Evolutionary conservation across 2,888 invertebrate genomes (phyloP).

Genomic region (Spodoptera picta): DNA sequence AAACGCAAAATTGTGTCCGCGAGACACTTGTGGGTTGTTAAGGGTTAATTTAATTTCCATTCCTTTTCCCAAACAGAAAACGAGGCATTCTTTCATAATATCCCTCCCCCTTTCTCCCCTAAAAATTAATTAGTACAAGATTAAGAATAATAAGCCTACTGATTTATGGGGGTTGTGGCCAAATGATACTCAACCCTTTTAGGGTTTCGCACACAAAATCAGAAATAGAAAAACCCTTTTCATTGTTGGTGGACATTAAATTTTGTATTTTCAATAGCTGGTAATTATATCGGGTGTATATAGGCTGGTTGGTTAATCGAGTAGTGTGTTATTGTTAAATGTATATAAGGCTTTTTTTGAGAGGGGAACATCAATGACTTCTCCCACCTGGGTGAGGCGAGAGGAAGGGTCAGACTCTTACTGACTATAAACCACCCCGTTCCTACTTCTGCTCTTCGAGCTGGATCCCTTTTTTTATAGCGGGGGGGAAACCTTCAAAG

Average conservation of each 20-base stretch:
- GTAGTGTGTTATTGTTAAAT: no score
- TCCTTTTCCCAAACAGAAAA: constrained; percentile 26
- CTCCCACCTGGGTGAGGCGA: no score
- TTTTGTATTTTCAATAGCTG: constrained; percentile 30
- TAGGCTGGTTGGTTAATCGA: no score
- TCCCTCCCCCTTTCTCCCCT: constrained; percentile 47
- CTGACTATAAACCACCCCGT: no score
- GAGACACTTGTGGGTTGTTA: no score
- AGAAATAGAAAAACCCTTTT: constrained; percentile 45
- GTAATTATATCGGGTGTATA: background rate
- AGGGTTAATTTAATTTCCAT: constrained; percentile 24
- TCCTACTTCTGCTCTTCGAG: no score
- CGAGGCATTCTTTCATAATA: constrained; percentile 54
- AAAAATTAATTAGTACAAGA: constrained; percentile 73
- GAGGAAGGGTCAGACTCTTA: no score
- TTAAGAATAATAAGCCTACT: constrained; percentile 70
- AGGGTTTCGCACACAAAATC: constrained; percentile 45
- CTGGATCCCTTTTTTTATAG: no score
- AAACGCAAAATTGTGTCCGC: no score
- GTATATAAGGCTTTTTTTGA: no score
- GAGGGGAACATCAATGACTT: no score
- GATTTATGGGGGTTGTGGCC: constrained; percentile 67
- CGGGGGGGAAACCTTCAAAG: no score
- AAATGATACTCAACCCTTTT: constrained; percentile 63
- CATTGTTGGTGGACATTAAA: constrained; percentile 20